Evolutionary conservation across 1,140 invertebrate species (phyloP).

Genomic region (Metopolophium dirhodum): DNA sequence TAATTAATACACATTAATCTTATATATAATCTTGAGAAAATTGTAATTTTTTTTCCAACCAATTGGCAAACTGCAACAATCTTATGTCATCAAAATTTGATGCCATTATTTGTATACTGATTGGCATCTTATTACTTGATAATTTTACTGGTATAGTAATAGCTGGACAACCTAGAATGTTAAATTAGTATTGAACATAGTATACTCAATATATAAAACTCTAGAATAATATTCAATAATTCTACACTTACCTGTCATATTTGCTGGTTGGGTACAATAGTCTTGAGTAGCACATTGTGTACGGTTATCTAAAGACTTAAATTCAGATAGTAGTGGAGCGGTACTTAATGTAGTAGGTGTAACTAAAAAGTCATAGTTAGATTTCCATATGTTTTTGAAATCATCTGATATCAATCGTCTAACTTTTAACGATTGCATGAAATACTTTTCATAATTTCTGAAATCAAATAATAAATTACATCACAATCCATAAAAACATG

Average conservation of each 20-base stretch:
- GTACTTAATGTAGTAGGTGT: conserved; percentile 90
- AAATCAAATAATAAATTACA: conserved; percentile 58
- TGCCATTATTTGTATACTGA: conserved; percentile 93
- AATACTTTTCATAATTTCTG: conserved; percentile 93
- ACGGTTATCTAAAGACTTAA: conserved; percentile 79
- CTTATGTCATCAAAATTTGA: conserved; percentile 78
- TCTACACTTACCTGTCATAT: conserved; percentile 80
- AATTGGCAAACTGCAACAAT: conserved; percentile 81
- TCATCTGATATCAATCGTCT: conserved; percentile 87
- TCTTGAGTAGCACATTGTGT: conserved; percentile 89
- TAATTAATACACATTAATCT: background rate
- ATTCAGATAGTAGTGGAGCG: conserved; percentile 83
- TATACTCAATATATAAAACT: background rate
- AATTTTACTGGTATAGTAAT: conserved; percentile 84
- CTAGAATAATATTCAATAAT: background rate
- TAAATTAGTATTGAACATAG: background rate
- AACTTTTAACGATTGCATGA: conserved; percentile 87
- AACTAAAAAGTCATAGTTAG: conserved; percentile 81
- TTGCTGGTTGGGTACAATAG: conserved; percentile 93
- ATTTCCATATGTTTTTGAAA: conserved; percentile 77
- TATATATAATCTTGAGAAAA: conserved; percentile 66
- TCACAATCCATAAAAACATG: background rate
- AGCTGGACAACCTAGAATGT: conserved; percentile 79
- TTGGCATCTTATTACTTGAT: conserved; percentile 79
- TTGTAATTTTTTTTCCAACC: conserved; percentile 77